Conservation (phyloP, 2,888 invertebrate genomes). For the Baccha elongata region DNA sequence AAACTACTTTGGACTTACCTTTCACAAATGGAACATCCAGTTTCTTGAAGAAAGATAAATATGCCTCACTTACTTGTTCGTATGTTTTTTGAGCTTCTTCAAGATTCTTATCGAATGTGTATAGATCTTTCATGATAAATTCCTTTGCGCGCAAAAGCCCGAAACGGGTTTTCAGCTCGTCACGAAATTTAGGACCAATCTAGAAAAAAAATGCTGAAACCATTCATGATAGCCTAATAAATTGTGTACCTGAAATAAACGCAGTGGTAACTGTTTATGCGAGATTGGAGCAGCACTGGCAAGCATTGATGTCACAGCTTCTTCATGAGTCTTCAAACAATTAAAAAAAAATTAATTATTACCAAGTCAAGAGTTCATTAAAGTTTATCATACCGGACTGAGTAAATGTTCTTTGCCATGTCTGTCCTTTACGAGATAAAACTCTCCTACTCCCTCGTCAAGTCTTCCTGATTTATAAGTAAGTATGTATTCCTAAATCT, state of each 20-base stretch:
- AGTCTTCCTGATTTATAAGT: conserved; percentile 80
- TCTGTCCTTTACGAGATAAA: conserved; percentile 90
- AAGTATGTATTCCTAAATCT: neutral
- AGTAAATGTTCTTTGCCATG: conserved; percentile 89
- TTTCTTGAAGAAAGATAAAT: conserved; percentile 86
- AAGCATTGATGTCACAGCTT: conserved; percentile 90
- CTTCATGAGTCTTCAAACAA: conserved; percentile 99
- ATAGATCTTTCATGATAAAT: conserved; percentile 98
- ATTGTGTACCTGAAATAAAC: conserved; percentile 92
- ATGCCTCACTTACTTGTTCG: conserved; percentile 85
- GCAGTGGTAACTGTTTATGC: conserved; percentile 88
- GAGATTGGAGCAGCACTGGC: conserved; percentile 87
- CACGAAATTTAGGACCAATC: conserved; percentile 95
- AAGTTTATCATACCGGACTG: conserved; percentile 89
- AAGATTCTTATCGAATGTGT: conserved; percentile 89
- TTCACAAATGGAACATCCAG: conserved; percentile 88
- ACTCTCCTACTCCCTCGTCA: conserved; percentile 84
- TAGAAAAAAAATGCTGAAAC: conserved; percentile 81
- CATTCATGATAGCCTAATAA: too few relatives aligned
- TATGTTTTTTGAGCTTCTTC: conserved; percentile 87
- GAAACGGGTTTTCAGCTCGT: conserved; percentile 94
- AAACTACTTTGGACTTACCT: conserved; percentile 83
- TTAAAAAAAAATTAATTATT: conserved; percentile 74
- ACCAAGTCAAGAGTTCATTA: too few relatives aligned
- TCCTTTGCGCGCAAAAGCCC: conserved; percentile 94